Evolutionary conservation across 2,888 invertebrate genomes (phyloP).

Genomic region (Drosophila austrosaltans): DNA sequence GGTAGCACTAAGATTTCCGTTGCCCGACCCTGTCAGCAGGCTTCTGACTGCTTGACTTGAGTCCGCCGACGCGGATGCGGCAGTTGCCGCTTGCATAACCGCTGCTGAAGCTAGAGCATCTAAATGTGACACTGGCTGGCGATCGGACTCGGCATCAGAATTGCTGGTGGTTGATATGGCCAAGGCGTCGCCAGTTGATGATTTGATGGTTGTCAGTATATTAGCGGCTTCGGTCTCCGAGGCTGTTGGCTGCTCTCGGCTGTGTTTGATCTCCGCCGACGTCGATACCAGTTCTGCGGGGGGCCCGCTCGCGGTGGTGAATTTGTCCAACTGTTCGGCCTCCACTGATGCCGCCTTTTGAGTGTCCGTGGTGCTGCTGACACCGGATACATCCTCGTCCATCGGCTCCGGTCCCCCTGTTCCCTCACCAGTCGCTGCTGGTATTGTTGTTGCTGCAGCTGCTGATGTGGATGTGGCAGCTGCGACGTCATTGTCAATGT

Average conservation of each 20-base stretch:
- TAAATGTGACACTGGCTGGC: constrained; percentile 69
- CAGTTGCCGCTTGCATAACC: constrained; percentile 76
- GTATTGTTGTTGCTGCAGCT: neutral
- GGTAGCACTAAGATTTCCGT: constrained; percentile 3
- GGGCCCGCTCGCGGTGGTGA: neutral
- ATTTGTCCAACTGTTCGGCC: neutral
- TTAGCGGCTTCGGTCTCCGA: constrained; percentile 82
- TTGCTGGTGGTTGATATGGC: constrained; percentile 39
- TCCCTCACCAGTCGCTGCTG: neutral
- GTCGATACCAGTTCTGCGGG: constrained; percentile 71
- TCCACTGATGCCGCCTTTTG: constrained; percentile 18
- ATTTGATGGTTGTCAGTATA: constrained; percentile 81
- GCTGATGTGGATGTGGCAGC: constrained; percentile 33
- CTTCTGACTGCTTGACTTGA: constrained; percentile 31
- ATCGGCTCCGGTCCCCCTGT: neutral
- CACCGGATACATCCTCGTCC: constrained; percentile 55
- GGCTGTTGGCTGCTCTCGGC: constrained; percentile 56
- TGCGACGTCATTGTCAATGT: constrained; percentile 16
- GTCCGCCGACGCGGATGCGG: constrained; percentile 49
- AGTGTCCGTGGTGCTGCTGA: constrained; percentile 64
- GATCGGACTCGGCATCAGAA: constrained; percentile 15
- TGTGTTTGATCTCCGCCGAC: constrained; percentile 28
- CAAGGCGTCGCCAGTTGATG: constrained; percentile 55
- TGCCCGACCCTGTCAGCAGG: constrained; percentile 33
- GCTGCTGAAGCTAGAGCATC: constrained; percentile 82